Conservation (phyloP, 2,888 invertebrate genomes). For the Lasioglossum leucozonium region DNA sequence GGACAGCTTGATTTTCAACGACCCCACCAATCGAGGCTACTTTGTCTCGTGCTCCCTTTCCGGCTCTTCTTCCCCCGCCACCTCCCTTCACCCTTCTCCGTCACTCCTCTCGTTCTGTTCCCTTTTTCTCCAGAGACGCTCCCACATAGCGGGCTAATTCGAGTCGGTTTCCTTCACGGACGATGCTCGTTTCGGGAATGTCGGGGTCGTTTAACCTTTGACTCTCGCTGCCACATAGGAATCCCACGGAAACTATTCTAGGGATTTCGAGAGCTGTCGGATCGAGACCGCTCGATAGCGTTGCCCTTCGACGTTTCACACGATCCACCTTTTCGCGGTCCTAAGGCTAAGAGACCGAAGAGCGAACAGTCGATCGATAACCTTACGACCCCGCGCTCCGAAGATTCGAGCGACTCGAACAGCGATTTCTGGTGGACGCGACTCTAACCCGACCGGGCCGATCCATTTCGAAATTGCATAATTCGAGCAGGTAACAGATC, state of each 20-base stretch:
- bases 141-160: conserved; percentile 40
- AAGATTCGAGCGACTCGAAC: too few relatives aligned
- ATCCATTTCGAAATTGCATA: too few relatives aligned
- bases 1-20: conserved; percentile 51
- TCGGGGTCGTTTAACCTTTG: conserved; percentile 50
- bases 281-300: background rate
- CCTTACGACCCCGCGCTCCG: too few relatives aligned
- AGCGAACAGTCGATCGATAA: too few relatives aligned
- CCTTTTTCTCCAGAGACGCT: conserved; percentile 7
- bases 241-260: conserved; percentile 28
- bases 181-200: conserved; percentile 51
- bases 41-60: conserved; percentile 29
- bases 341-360: too few relatives aligned
- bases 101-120: background rate
- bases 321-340: too few relatives aligned
- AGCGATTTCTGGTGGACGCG: too few relatives aligned
- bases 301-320: background rate
- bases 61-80: conserved; percentile 13
- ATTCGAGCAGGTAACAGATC: conserved; percentile 17
- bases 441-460: too few relatives aligned
- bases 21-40: conserved; percentile 46
- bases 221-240: conserved; percentile 23
- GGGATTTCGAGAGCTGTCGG: conserved; percentile 23
- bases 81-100: background rate
- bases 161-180: conserved; percentile 24